Conservation (phyloP, 2,888 invertebrate genomes). For the Aspidapion aeneum region DNA sequence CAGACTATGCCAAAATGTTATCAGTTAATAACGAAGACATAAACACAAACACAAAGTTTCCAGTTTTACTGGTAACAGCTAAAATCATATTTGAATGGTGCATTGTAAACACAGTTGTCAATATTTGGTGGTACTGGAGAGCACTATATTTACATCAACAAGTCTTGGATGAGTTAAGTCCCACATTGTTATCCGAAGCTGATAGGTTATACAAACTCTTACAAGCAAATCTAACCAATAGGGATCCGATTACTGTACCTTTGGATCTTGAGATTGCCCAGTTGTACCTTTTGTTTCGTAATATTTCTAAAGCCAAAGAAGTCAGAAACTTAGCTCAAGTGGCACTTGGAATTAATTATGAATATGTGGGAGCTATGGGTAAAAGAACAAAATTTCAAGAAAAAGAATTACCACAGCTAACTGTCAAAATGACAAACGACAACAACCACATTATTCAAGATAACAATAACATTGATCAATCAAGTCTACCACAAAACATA, state of each 20-base stretch:
- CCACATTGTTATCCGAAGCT: slow-evolving; percentile 58
- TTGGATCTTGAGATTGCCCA: slow-evolving; percentile 59
- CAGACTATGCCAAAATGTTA: slow-evolving; percentile 48
- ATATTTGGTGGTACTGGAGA: slow-evolving; percentile 73
- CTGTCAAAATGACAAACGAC: slow-evolving; percentile 57
- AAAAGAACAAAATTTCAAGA: slow-evolving; percentile 88
- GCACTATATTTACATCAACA: slow-evolving; percentile 71
- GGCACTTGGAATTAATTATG: slow-evolving; percentile 62
- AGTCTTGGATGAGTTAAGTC: slow-evolving; percentile 71
- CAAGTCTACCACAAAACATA: slow-evolving; percentile 63
- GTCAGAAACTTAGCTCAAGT: slow-evolving; percentile 62
- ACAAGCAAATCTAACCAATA: slow-evolving; percentile 28
- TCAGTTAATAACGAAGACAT: slow-evolving; percentile 65
- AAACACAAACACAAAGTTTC: slow-evolving; percentile 59
- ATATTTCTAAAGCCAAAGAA: slow-evolving; percentile 66
- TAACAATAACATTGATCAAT: slow-evolving; percentile 39
- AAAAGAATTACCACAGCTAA: slow-evolving; percentile 77
- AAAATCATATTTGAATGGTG: slow-evolving; percentile 46
- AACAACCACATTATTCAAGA: neutral
- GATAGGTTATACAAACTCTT: slow-evolving; percentile 47
- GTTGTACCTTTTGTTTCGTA: slow-evolving; percentile 70
- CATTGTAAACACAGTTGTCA: slow-evolving; percentile 41
- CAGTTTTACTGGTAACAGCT: slow-evolving; percentile 49
- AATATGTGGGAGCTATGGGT: slow-evolving; percentile 76
- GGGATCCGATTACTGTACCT: slow-evolving; percentile 36